phyloP scores from a whole-genome alignment of 2,113 vertebrate genomes.

The Grammomys dolichurus region DNA sequence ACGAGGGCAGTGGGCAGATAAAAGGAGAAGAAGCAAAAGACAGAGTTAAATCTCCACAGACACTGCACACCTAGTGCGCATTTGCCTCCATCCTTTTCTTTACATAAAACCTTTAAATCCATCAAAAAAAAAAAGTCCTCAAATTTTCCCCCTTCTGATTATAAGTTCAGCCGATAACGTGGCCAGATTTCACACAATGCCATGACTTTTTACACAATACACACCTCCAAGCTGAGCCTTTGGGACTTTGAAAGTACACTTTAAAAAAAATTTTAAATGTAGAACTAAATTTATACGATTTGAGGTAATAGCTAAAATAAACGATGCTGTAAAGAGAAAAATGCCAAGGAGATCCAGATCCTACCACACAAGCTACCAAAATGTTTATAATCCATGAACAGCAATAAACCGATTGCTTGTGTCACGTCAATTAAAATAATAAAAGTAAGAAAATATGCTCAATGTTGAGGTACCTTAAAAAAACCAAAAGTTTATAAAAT shows the following conservation, averaged over 20 bases:
- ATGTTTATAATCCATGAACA: slow-evolving; percentile 61
- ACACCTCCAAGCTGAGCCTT: background rate
- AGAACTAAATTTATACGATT: slow-evolving; percentile 53
- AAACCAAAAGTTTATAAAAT: slow-evolving; percentile 55
- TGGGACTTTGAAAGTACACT: slow-evolving; percentile 49
- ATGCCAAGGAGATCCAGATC: slow-evolving; percentile 57
- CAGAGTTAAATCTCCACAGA: background rate
- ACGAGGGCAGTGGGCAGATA: slow-evolving; percentile 1
- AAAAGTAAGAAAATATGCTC: slow-evolving; percentile 80
- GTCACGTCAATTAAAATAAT: slow-evolving; percentile 79
- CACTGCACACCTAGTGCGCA: background rate
- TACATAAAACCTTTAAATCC: background rate
- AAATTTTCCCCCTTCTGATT: background rate
- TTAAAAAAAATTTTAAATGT: slow-evolving; percentile 46
- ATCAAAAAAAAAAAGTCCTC: background rate
- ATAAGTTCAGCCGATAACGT: background rate
- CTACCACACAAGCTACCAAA: slow-evolving; percentile 63
- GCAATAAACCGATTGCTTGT: slow-evolving; percentile 79
- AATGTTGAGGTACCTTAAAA: slow-evolving; percentile 76
- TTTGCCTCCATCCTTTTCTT: slow-evolving; percentile 28
- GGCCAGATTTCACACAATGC: background rate
- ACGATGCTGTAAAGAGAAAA: slow-evolving; percentile 77
- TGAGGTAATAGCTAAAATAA: slow-evolving; percentile 83
- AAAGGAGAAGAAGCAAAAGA: slow-evolving; percentile 59
- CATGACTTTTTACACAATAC: slow-evolving; percentile 35